Evolutionary conservation across 2,797 vertebrate genomes (phyloP).

Genomic region (Tympanoctomys barrerae): DNA sequence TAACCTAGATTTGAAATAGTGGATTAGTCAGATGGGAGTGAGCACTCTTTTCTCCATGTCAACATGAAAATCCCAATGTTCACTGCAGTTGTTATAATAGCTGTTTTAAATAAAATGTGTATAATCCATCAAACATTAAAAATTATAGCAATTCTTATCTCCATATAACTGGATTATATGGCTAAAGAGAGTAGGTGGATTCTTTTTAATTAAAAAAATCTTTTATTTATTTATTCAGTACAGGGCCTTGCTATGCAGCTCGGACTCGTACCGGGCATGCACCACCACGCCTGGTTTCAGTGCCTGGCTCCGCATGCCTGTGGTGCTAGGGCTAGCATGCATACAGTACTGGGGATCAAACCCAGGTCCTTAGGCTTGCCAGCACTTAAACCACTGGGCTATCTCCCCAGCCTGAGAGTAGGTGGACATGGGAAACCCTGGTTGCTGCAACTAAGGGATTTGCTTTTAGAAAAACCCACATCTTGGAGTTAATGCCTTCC

Average conservation of each 20-base stretch:
- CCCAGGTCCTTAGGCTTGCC: no score
- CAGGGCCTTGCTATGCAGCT: no score
- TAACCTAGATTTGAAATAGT: constrained; percentile 47
- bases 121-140: constrained; percentile 57
- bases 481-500: not conserved
- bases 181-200: not conserved
- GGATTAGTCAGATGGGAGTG: not conserved
- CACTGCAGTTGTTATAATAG: constrained; percentile 52
- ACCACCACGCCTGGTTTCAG: no score
- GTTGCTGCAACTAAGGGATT: not conserved
- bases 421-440: not conserved
- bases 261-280: no score
- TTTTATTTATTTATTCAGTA: no score
- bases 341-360: no score
- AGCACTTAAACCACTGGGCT: no score
- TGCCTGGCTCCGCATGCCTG: no score
- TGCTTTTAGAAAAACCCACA: not conserved
- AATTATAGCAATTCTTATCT: constrained; percentile 2
- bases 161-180: not conserved
- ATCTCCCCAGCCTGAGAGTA: not conserved
- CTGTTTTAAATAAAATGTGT: constrained; percentile 62
- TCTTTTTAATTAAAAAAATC: not conserved
- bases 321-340: no score
- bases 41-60: not conserved
- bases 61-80: constrained; percentile 24